These are phyloP conservation scores for Elaphurus davidianus DNA, from an alignment of 2,113 vertebrate species.

Conservation along the genomic window DNA sequence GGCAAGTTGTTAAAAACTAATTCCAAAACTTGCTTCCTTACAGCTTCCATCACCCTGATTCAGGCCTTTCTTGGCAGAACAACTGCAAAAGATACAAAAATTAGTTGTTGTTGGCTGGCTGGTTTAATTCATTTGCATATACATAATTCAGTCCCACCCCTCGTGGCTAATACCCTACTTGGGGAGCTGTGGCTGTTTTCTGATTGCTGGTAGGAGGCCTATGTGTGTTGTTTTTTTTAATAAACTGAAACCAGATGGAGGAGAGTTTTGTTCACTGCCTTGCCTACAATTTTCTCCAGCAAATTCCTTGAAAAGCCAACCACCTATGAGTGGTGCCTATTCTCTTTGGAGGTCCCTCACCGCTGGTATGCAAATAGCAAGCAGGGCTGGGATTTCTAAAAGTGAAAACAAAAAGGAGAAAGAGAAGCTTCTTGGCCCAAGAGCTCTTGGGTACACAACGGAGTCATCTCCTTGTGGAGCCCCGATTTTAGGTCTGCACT, in stretches of 20 bases:
- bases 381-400: not conserved
- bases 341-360: constrained; percentile 51
- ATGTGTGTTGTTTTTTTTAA: constrained; percentile 53
- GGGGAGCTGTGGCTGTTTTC: constrained; percentile 55
- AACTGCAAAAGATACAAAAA: constrained; percentile 66
- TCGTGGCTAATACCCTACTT: constrained; percentile 51
- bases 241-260: constrained; percentile 77
- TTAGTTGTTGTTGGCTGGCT: constrained; percentile 62
- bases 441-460: not conserved
- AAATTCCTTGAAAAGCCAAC: constrained; percentile 69
- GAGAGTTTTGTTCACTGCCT: constrained; percentile 58
- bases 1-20: constrained; percentile 51
- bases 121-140: constrained; percentile 70
- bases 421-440: not conserved
- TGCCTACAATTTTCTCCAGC: constrained; percentile 65
- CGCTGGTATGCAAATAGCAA: constrained; percentile 52
- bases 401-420: not conserved
- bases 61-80: constrained; percentile 67
- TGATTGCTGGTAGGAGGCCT: constrained; percentile 67
- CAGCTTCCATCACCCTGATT: constrained; percentile 28
- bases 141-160: constrained; percentile 61
- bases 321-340: constrained; percentile 46
- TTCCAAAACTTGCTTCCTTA: constrained; percentile 55
- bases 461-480: not conserved
- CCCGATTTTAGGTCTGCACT: not conserved